phyloP scores from a whole-genome alignment of 2,888 invertebrate species.

The Leuctra nigra region DNA sequence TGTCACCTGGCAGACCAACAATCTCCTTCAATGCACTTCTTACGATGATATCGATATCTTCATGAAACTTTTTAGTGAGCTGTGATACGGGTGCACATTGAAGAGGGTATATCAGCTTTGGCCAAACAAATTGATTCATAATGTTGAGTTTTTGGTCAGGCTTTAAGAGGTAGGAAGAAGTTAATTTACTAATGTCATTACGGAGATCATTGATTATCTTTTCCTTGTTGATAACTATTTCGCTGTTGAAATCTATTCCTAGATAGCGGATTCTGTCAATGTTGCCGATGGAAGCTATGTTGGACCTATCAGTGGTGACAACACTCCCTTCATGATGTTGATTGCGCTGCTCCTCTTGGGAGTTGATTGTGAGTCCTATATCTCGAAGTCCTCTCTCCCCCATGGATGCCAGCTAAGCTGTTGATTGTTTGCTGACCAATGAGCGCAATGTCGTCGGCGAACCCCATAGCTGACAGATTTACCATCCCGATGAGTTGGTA shows the following conservation, averaged over 20 bases:
- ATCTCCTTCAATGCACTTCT: slow-evolving; percentile 5
- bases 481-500: no score
- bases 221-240: slow-evolving; percentile 4
- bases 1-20: slow-evolving; percentile 4
- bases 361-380: neutral
- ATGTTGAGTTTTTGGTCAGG: slow-evolving; percentile 14
- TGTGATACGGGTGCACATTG: slow-evolving; percentile 7
- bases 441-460: no score
- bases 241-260: neutral
- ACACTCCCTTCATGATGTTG: no score
- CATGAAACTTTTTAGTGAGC: neutral
- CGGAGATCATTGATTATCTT: slow-evolving; percentile 1
- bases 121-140: slow-evolving; percentile 5
- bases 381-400: neutral
- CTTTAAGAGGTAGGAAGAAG: neutral
- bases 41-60: neutral
- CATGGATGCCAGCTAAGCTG: neutral
- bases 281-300: neutral
- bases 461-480: no score
- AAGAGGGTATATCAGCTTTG: neutral
- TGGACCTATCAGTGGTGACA: no score
- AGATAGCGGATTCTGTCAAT: neutral
- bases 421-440: no score
- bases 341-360: neutral
- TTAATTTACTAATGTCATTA: neutral